Evolutionary conservation across 2,888 invertebrate species (phyloP).

Genomic region (Aporophyla nigra): DNA sequence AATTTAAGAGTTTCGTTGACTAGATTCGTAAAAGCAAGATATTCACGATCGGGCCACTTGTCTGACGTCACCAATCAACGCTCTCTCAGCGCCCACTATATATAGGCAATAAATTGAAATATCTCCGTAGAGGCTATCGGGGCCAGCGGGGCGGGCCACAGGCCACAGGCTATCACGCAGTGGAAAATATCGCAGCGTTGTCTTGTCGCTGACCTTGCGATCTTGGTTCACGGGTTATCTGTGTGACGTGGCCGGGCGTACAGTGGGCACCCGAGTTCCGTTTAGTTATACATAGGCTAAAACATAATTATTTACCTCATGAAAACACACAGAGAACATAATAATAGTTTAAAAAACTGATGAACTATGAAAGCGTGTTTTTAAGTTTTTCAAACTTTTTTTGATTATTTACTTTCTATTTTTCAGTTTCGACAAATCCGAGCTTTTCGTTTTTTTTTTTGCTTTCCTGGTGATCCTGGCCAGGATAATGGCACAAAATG

Average conservation of each 20-base stretch:
- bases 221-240: slow-evolving; percentile 54
- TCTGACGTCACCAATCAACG: slow-evolving; percentile 65
- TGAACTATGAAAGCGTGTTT: too few species aligned
- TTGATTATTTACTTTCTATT: too few species aligned
- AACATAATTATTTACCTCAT: not conserved
- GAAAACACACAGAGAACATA: not conserved
- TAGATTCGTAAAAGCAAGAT: not conserved
- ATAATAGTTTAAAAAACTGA: not conserved
- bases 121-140: slow-evolving; percentile 69
- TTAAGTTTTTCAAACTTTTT: too few species aligned
- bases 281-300: not conserved
- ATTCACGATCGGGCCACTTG: not conserved
- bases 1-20: not conserved
- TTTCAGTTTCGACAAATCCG: too few species aligned
- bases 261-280: not conserved
- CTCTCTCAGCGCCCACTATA: slow-evolving; percentile 35
- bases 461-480: too few species aligned
- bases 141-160: slow-evolving; percentile 44
- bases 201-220: slow-evolving; percentile 61
- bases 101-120: slow-evolving; percentile 74
- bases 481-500: too few species aligned
- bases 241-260: slow-evolving; percentile 13
- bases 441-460: too few species aligned
- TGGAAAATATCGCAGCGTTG: slow-evolving; percentile 65
- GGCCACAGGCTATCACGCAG: slow-evolving; percentile 70